Percentiles rank a stretch among this genome's conserved stretches.
Evolutionary conservation across 1,140 invertebrate genomes (phyloP).

Genomic region (Zaprionus kolodkinae): DNA sequence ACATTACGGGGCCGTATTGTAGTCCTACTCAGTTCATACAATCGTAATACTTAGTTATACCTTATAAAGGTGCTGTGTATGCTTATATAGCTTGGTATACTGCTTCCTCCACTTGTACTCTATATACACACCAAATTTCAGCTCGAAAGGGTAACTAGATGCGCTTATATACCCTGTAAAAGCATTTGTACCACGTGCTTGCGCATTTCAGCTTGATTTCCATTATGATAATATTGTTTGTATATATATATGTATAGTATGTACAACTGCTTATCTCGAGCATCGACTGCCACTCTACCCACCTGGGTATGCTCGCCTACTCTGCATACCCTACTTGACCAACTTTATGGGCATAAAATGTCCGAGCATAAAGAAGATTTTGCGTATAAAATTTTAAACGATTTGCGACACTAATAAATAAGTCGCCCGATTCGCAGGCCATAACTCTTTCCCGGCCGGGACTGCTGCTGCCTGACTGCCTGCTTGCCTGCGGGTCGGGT

Average conservation of each 20-base stretch:
- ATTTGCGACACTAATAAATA: slow-evolving; percentile 82
- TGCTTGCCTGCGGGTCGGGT: background rate
- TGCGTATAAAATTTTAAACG: slow-evolving; percentile 53
- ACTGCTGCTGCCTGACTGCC: background rate
- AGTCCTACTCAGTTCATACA: no score
- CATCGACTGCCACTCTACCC: background rate
- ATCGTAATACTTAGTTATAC: no score
- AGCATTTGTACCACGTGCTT: no score
- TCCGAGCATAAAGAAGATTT: slow-evolving; percentile 15
- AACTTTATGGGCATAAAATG: slow-evolving; percentile 4
- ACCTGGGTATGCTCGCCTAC: slow-evolving; percentile 1
- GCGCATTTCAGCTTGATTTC: no score
- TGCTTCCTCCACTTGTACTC: background rate
- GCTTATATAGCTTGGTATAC: background rate
- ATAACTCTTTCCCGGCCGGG: slow-evolving; percentile 44
- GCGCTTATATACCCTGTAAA: background rate
- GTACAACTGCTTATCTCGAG: background rate
- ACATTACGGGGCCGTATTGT: no score
- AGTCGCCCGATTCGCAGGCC: slow-evolving; percentile 45
- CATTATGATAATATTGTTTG: background rate
- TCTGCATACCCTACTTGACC: background rate
- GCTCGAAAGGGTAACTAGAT: background rate
- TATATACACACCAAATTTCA: background rate
- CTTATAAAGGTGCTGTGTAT: background rate
- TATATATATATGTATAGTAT: no score